Conservation (phyloP, 2,797 vertebrate genomes). For the Smutsia gigantea region DNA sequence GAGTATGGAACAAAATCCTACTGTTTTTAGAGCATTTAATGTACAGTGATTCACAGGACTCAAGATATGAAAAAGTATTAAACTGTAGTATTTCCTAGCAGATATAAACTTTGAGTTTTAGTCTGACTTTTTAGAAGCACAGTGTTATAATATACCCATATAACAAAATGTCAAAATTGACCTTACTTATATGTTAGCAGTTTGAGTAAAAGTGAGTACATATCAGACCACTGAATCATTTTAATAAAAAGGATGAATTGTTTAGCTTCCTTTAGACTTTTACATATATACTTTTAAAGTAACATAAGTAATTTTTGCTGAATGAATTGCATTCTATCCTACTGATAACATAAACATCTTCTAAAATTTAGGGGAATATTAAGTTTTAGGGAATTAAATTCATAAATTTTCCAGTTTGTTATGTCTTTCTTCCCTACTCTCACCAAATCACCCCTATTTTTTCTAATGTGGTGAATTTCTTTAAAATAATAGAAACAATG, state of each 20-base stretch:
- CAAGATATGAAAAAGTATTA: not conserved
- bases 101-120: slow-evolving; percentile 34
- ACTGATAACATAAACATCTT: not conserved
- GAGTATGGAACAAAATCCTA: slow-evolving; percentile 3
- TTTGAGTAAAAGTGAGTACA: not conserved
- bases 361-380: not conserved
- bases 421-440: not conserved
- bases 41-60: not conserved
- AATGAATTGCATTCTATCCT: not conserved
- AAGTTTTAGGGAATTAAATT: not conserved
- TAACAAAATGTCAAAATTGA: not conserved
- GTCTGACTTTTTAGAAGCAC: slow-evolving; percentile 23
- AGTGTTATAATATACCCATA: not conserved
- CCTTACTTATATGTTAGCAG: not conserved
- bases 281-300: not conserved
- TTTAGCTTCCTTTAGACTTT: slow-evolving; percentile 20
- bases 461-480: not conserved
- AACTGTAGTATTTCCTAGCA: slow-evolving; percentile 11
- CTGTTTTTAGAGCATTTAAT: not conserved
- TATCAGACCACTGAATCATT: not conserved
- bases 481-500: not conserved
- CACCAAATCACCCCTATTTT: not conserved
- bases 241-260: not conserved
- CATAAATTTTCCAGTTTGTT: not conserved
- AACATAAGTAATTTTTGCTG: not conserved